Evolutionary conservation across 2,888 invertebrate genomes (phyloP).

Genomic region (Amiota minor): DNA sequence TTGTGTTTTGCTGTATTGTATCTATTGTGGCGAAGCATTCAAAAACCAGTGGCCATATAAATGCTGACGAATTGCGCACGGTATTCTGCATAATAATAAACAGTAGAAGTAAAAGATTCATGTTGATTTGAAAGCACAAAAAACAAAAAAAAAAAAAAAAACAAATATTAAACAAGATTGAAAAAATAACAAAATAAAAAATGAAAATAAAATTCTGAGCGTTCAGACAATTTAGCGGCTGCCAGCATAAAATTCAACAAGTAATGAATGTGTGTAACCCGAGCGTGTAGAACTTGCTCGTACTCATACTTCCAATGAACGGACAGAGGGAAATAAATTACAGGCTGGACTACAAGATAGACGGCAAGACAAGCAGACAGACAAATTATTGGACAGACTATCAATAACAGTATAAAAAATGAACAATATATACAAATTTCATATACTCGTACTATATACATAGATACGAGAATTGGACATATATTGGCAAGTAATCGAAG

Average conservation of each 20-base stretch:
- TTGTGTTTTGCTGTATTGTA: background rate
- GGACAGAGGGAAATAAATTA: no score
- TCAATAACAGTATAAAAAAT: slow-evolving; percentile 7
- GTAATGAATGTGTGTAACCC: slow-evolving; percentile 16
- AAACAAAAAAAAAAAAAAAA: background rate
- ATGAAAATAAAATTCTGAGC: slow-evolving; percentile 12
- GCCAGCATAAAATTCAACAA: slow-evolving; percentile 22
- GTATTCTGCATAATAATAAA: slow-evolving; percentile 10
- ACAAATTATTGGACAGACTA: background rate
- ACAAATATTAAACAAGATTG: background rate
- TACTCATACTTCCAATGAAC: no score
- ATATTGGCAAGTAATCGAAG: slow-evolving; percentile 3
- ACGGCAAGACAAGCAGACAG: slow-evolving; percentile 5
- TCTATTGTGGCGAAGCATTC: background rate
- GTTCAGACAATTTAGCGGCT: slow-evolving; percentile 7
- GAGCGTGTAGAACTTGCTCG: slow-evolving; percentile 8
- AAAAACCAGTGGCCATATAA: slow-evolving; percentile 12
- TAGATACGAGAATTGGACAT: background rate
- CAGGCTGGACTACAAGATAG: background rate
- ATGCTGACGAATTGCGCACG: slow-evolving; percentile 16
- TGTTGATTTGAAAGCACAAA: background rate
- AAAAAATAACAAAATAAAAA: slow-evolving; percentile 8
- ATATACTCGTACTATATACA: no score
- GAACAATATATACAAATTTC: background rate
- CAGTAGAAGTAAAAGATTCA: no score